Evolutionary conservation across 2,888 invertebrate species (phyloP).

Genomic region (Pammene aurita): DNA sequence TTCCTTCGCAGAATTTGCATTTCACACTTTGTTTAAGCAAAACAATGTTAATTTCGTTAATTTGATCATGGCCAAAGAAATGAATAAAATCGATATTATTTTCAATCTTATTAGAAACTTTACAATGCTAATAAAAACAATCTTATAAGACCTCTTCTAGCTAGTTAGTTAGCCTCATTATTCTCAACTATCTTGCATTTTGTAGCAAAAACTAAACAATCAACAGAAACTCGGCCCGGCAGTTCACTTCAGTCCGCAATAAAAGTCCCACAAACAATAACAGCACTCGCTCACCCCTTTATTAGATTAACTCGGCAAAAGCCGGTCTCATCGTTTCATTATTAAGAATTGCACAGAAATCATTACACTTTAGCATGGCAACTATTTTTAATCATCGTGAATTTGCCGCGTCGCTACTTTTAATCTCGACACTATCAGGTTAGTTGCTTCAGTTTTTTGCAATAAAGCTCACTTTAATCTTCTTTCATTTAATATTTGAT

Average conservation of each 20-base stretch:
- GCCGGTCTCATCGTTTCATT: constrained; percentile 58
- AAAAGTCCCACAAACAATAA: constrained; percentile 43
- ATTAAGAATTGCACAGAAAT: constrained; percentile 46
- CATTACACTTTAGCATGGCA: constrained; percentile 25
- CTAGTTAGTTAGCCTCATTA: constrained; percentile 9
- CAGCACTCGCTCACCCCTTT: constrained; percentile 51
- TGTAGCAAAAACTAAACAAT: constrained; percentile 31
- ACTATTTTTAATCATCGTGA: constrained; percentile 31
- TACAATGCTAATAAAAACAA: background rate
- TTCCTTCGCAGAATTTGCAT: too few relatives aligned
- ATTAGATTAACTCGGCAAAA: constrained; percentile 71
- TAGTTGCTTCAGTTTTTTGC: constrained; percentile 23
- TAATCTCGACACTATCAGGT: constrained; percentile 25
- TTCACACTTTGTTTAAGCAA: too few relatives aligned
- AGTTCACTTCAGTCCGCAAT: constrained; percentile 32
- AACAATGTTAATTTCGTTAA: too few relatives aligned
- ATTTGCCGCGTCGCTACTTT: constrained; percentile 16
- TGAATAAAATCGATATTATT: too few relatives aligned
- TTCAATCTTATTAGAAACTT: constrained; percentile 5
- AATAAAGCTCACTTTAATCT: constrained; percentile 24
- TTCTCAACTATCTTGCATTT: constrained; percentile 11
- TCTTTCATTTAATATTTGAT: constrained; percentile 18
- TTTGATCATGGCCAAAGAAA: too few relatives aligned
- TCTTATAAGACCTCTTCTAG: background rate
- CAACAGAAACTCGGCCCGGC: constrained; percentile 32